Evolutionary conservation across 2,113 vertebrate genomes (phyloP).

Genomic region (Microcebus murinus): DNA sequence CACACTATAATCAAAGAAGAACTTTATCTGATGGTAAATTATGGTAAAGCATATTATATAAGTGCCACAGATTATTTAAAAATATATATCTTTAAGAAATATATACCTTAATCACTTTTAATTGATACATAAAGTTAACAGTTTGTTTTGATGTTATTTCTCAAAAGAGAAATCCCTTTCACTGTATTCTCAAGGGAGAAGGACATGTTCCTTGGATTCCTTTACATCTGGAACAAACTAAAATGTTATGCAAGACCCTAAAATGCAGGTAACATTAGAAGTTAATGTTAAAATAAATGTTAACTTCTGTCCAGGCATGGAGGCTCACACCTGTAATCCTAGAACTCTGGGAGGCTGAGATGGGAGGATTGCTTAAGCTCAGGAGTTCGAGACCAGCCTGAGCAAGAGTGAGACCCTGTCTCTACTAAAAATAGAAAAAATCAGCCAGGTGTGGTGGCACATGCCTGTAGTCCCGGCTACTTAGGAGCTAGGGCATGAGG

Average conservation of each 20-base stretch:
- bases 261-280: conserved; percentile 18
- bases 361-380: too few species aligned
- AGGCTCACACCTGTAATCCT: too few species aligned
- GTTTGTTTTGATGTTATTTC: background rate
- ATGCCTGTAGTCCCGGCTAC: too few species aligned
- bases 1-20: conserved; percentile 30
- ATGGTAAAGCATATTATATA: conserved; percentile 4
- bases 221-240: conserved; percentile 17
- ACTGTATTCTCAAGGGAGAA: conserved; percentile 10
- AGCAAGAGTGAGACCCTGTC: too few species aligned
- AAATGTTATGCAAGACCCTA: conserved; percentile 28
- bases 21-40: conserved; percentile 22
- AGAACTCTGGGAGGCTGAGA: too few species aligned
- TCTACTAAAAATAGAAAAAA: too few species aligned
- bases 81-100: background rate
- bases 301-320: background rate
- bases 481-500: too few species aligned
- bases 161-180: background rate
- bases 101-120: background rate
- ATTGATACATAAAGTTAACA: background rate
- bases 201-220: background rate
- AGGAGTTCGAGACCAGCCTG: too few species aligned
- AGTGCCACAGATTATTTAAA: conserved; percentile 14
- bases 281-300: background rate
- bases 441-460: too few species aligned